Evolutionary conservation across 2,888 invertebrate genomes (phyloP), one percentile per base, ranked within the genome.

Genomic region (Zelleria hepariella): DNA sequence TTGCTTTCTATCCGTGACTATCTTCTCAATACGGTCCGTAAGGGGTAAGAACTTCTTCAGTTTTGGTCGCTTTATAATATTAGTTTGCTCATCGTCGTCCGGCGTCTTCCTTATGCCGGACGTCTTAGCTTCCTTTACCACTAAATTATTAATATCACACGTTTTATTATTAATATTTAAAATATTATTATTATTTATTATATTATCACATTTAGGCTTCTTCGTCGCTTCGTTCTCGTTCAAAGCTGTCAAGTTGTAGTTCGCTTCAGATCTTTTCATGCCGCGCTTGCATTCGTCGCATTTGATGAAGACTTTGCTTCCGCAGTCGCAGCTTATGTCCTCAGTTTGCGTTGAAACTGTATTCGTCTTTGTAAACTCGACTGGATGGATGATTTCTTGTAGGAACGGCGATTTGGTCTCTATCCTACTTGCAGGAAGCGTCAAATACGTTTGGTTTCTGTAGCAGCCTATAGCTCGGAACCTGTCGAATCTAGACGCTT

Each of bases 161-260:
- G 67, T 73, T 70, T 71, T 76, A 75, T 67, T 72, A 68, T 72
- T 75, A 75, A 71, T n/a, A n/a, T n/a, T n/a, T n/a, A n/a, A n/a
- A n/a, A n/a, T n/a, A n/a, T n/a, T n/a, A n/a, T n/a, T 69, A 76
- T 78, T 87, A 87, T 88, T 32, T 15, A 32, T 32, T 32, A 32
- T 69, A 76, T 77, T 87, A 87, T 88, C 88, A 87, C 87, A 88
- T 83, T 88, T 87, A 69, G 75, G 84, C 81, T 87, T 87, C 67
- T 86, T 83, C 74, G 69, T 61, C 78, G 78, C 49, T 74, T 74
- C 68, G 77, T 79, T 54, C 2, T 54, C 24, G 69, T 84, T 89
- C 5, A 80, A 53, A 0, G 75, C 73, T 0, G 80, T 77, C 18
- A 88, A 59, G 57, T 89, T 73, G 65, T 86, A 86, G 57, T 72